Conservation (phyloP, 2,888 invertebrate species). For the Brenthis daphne region DNA sequence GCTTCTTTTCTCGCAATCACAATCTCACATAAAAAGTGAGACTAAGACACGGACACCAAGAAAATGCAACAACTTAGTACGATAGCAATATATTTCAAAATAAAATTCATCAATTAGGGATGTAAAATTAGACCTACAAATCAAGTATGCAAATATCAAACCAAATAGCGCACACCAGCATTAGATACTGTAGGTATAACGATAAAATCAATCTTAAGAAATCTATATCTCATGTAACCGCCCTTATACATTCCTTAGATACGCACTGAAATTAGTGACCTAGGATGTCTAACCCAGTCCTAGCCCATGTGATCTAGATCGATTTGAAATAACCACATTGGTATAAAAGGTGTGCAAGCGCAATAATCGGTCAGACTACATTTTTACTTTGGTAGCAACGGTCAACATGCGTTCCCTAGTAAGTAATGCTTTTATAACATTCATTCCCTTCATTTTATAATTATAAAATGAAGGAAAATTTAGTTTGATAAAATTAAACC, state of each 20-base stretch:
- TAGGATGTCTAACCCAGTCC: constrained; percentile 49
- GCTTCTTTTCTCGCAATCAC: too few species aligned
- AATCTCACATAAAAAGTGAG: too few species aligned
- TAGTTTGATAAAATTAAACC: too few species aligned
- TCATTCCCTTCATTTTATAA: not conserved
- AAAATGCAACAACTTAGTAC: not conserved
- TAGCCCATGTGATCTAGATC: constrained; percentile 23
- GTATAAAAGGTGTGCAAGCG: constrained; percentile 66
- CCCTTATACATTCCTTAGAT: constrained; percentile 28
- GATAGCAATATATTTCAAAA: not conserved
- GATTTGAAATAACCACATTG: constrained; percentile 48
- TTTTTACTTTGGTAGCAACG: constrained; percentile 53
- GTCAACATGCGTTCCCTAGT: constrained; percentile 67
- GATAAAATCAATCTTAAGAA: not conserved
- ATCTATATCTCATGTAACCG: constrained; percentile 27
- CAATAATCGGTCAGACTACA: constrained; percentile 58
- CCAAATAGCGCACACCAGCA: too few species aligned
- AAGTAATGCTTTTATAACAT: constrained; percentile 47
- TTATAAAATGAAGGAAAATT: too few species aligned
- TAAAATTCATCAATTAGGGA: not conserved
- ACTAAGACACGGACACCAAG: too few species aligned
- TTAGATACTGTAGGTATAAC: not conserved
- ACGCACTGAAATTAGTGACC: constrained; percentile 36
- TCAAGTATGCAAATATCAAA: not conserved
- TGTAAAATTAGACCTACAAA: not conserved